A percentile compares a stretch with the other conserved stretches of the same genome.
Evolutionary conservation across 2,888 invertebrate genomes (phyloP).

Genomic region (Parnassius smintheus): DNA sequence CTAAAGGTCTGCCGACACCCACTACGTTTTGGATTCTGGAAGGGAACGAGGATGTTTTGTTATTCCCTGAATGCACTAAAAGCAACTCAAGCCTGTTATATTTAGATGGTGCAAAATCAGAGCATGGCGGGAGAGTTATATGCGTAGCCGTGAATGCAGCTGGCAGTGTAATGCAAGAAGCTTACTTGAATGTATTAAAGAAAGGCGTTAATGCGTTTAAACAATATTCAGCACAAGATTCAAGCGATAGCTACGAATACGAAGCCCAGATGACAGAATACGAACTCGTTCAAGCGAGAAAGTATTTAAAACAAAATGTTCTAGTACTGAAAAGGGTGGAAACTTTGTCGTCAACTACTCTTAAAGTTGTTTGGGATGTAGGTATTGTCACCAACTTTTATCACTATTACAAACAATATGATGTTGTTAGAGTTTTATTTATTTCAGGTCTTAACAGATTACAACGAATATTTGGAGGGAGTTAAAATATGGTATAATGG

Average conservation of each 20-base stretch:
- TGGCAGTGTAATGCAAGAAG: slow-evolving; percentile 76
- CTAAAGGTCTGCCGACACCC: slow-evolving; percentile 95
- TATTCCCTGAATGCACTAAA: slow-evolving; percentile 75
- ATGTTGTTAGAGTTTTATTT: slow-evolving; percentile 6
- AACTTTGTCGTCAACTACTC: slow-evolving; percentile 87
- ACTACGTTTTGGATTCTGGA: slow-evolving; percentile 98
- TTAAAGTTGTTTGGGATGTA: slow-evolving; percentile 91
- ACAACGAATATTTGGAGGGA: slow-evolving; percentile 83
- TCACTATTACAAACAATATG: not conserved
- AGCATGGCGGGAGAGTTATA: slow-evolving; percentile 74
- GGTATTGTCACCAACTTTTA: slow-evolving; percentile 50
- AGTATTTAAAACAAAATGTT: slow-evolving; percentile 89
- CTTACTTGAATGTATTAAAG: slow-evolving; percentile 70
- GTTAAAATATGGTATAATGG: slow-evolving; percentile 84
- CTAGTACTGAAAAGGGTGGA: slow-evolving; percentile 86
- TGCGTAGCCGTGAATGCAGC: slow-evolving; percentile 76
- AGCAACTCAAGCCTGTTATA: slow-evolving; percentile 74
- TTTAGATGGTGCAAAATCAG: slow-evolving; percentile 67
- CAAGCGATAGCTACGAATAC: slow-evolving; percentile 59
- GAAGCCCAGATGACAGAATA: slow-evolving; percentile 83
- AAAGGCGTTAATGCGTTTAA: slow-evolving; percentile 68
- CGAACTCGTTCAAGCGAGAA: slow-evolving; percentile 89
- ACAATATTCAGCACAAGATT: slow-evolving; percentile 56
- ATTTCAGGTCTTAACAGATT: slow-evolving; percentile 74
- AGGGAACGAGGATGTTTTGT: slow-evolving; percentile 87